Evolutionary conservation across 2,113 vertebrate genomes (phyloP).

Genomic region (Bettongia penicillata): DNA sequence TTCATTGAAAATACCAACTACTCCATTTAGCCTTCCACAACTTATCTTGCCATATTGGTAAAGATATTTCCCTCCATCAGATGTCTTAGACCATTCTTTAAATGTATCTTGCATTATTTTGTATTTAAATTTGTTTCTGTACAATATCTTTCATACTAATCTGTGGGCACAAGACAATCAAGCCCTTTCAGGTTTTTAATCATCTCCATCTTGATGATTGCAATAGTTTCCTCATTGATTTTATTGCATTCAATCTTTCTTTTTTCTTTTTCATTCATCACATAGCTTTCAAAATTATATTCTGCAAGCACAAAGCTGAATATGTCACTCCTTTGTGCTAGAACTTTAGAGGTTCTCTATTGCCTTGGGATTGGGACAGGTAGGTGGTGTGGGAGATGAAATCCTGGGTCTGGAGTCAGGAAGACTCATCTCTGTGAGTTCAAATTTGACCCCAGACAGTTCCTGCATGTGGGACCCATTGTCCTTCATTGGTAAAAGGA

Average conservation of each 20-base stretch:
- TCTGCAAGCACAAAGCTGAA: not conserved
- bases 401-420: not conserved
- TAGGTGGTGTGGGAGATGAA: not conserved
- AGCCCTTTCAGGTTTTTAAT: not conserved
- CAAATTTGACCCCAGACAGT: no score
- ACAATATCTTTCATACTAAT: not conserved
- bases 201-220: not conserved
- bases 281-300: not conserved
- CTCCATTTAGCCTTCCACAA: not conserved
- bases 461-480: no score
- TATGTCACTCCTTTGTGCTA: no score
- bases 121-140: not conserved
- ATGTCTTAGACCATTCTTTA: not conserved
- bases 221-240: not conserved
- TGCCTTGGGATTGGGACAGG: not conserved
- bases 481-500: no score
- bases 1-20: not conserved
- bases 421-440: no score
- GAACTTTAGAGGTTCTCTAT: no score
- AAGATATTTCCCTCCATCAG: not conserved
- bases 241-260: not conserved
- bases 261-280: not conserved
- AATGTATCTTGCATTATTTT: not conserved
- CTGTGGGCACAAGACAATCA: not conserved
- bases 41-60: not conserved